Evolutionary conservation across 2,113 vertebrate genomes (phyloP), one percentile per base, ranked within the genome.

Genomic region (Furnarius figulus): DNA sequence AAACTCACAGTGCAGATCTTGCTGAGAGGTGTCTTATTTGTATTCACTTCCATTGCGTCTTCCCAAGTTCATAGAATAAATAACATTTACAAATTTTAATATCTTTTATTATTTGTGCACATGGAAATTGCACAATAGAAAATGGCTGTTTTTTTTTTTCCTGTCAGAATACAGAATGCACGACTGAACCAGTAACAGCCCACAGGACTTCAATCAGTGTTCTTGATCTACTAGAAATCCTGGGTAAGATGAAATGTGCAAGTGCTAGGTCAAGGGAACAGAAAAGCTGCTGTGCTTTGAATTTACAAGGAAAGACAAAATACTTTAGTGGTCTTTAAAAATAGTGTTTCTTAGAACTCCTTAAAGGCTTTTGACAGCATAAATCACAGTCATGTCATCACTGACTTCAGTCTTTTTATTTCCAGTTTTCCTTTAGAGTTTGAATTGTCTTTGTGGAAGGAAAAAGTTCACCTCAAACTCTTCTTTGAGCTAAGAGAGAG

Each of bases 1-100:
- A 17, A 35, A 66, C 67, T 82, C 14, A 24, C 72, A 68, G 18
- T 76, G 11, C 39, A 92, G 76, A 52, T 96, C 91, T 97, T 94
- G 46, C 76, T 88, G 93, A 81, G 66, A 93, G 40, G 16, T 90
- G 16, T 77, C 56, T 89, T 97, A 95, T 96, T 97, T 97, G 63
- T 94, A 94, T 96, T 97, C 40, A 84, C 87, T 97, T 95, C 86
- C 75, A 39, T 68, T 94, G 47, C 13, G 7, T 70, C 66, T 93
- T 96, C 63, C 47, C 63, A 92, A 76, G 37, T 95, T 92, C 66
- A 50, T 55, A 66, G 44, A 90, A 94, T 94, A 96, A 96, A 89
- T 80, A 95, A 50, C 61, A 96, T 92, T 95, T 94, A 93, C 77
- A 96, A 93, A 94, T 96, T 70, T 96, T 97, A 97, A 97, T 97